Conservation (phyloP, 2,113 vertebrate genomes). For the Notarius quadriscutis region DNA sequence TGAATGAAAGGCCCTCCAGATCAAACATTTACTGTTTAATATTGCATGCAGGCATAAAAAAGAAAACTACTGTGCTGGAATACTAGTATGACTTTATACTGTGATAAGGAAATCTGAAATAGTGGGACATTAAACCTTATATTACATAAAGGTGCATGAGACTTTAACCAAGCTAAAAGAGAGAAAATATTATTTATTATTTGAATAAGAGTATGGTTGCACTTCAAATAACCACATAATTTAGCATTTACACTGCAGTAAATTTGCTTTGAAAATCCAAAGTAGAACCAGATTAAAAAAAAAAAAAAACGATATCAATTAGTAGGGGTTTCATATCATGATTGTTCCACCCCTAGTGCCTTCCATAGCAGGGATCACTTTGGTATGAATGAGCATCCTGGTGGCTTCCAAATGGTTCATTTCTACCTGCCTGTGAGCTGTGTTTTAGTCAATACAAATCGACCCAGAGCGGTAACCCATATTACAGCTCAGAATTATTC, state of each 20-base stretch:
- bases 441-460: slow-evolving; percentile 1
- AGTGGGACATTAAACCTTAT: neutral
- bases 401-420: neutral
- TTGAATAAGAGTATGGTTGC: neutral
- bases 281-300: neutral
- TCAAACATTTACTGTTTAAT: slow-evolving; percentile 4
- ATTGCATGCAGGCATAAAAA: neutral
- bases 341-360: neutral
- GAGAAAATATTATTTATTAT: neutral
- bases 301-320: neutral
- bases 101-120: neutral
- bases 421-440: neutral
- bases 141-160: neutral
- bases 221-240: neutral
- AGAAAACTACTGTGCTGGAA: neutral
- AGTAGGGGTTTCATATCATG: neutral
- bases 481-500: neutral
- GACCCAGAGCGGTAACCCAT: neutral
- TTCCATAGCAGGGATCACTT: neutral
- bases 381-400: neutral
- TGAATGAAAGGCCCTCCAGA: neutral
- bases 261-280: neutral
- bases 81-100: neutral
- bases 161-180: neutral
- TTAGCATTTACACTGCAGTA: neutral